A percentile compares a stretch with the other conserved stretches of the same genome.
These are phyloP conservation scores for Euplagia quadripunctaria DNA, from an alignment of 2,888 invertebrate genomes.

Conservation along the genomic window DNA sequence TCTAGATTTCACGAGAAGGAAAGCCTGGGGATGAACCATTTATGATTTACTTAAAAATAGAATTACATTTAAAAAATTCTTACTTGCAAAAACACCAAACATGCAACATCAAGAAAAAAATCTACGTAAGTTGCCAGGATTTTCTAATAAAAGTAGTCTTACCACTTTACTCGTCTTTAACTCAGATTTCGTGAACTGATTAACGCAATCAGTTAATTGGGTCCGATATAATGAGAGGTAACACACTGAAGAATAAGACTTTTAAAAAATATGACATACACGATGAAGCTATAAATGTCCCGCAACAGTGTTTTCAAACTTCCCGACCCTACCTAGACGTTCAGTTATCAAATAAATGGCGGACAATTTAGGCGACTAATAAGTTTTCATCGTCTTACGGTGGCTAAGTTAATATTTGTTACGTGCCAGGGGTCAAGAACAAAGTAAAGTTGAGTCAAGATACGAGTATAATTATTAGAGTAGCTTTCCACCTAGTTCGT, in stretches of 20 bases:
- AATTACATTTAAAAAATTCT: too few relatives aligned
- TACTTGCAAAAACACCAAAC: too few relatives aligned
- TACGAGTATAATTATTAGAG: constrained; percentile 10
- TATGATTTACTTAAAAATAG: too few relatives aligned
- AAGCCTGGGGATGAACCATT: too few relatives aligned
- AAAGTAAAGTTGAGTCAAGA: constrained; percentile 10
- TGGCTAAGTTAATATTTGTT: constrained; percentile 55
- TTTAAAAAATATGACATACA: background rate
- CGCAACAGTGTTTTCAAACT: constrained; percentile 1
- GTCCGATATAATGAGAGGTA: background rate
- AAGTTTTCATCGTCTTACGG: constrained; percentile 51
- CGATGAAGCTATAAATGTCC: background rate
- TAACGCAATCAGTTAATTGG: background rate
- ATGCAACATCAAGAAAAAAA: too few relatives aligned
- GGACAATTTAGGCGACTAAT: constrained; percentile 60
- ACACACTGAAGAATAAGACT: background rate
- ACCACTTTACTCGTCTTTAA: background rate
- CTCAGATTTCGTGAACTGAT: background rate
- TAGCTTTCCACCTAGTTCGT: background rate
- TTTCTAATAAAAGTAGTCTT: background rate
- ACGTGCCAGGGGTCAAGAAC: constrained; percentile 35
- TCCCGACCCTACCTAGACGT: constrained; percentile 29
- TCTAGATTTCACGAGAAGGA: too few relatives aligned
- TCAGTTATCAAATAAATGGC: constrained; percentile 50
- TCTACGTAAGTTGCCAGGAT: too few relatives aligned